Evolutionary conservation across 2,113 vertebrate species (phyloP), one percentile per base, ranked within the genome.

Genomic region (Calyptomena viridis): DNA sequence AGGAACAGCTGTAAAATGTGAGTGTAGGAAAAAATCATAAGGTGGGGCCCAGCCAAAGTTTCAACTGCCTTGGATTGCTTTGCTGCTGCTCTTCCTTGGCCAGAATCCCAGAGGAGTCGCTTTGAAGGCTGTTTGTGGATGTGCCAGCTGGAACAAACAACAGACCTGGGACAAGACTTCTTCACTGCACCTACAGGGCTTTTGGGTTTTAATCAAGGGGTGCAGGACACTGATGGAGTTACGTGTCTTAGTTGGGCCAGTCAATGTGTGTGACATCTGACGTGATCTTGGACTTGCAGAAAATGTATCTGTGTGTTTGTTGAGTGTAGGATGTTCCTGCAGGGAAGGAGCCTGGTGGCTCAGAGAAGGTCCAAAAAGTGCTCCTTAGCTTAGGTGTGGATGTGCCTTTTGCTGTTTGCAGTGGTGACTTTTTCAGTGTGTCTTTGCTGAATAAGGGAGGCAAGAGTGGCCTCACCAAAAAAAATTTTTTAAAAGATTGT

Each of bases 21-120:
- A 55, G 82, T 27, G 42, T 30, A 67, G 69, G 60, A 39, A 76
- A 91, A 93, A 88, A 39, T 25, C 87, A 23, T 1, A 17, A 89
- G 80, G 87, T 16, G 82, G 31, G 87, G 47, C 76, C 47, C 47
- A 50, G 68, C 59, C 90, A 88, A 58, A 94, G 72, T 52, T 89
- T 88, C 1, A 2, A 3, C 68, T 88, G 67, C 71, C 56, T 27
- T 90, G 95, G 82, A 71, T 40, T 68, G 68, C 60, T 93, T 24
- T 82, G 83, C 60, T 49, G 79, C 83, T 92, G 85, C 79, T 93
- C 80, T 46, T 89, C 76, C 64, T 94, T 88, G 93, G 88, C 90
- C 84, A 72, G 20, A 83, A 33, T 86, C 83, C 92, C 88, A 67
- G 76, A 69, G 76, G 79, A 92, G 73, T 58, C 5, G 2, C 83